A percentile compares a stretch with the other conserved stretches of the same genome.
These are phyloP conservation scores for Hypotaenidia philippensis DNA, from an alignment of 2,797 vertebrate genomes.

Conservation along the genomic window DNA sequence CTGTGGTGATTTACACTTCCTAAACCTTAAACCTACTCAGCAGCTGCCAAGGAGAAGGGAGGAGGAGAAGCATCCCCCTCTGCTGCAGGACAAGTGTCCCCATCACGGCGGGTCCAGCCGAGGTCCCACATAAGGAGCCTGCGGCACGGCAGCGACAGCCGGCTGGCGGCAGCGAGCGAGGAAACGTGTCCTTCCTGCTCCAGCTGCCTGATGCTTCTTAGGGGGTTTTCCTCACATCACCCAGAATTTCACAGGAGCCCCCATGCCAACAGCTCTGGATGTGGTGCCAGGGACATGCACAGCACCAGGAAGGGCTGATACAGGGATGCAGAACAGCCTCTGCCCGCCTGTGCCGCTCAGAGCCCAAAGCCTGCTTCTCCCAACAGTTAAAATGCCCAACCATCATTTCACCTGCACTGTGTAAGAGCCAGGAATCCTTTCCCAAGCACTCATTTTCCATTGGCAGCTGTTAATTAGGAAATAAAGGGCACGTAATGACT, in stretches of 20 bases:
- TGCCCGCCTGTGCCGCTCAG: not conserved
- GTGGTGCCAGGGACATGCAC: not conserved
- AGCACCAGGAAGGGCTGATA: fast-evolving
- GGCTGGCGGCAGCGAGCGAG: no score
- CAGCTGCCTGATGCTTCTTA: fast-evolving
- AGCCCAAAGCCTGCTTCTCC: not conserved
- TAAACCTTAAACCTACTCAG: not conserved
- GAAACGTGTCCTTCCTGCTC: not conserved
- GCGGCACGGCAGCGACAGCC: no score
- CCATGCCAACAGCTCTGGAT: no score
- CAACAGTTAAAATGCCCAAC: fast-evolving
- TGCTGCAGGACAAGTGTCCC: not conserved
- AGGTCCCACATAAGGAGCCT: no score
- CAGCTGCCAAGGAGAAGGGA: not conserved
- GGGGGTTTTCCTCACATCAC: fast-evolving
- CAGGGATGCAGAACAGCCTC: fast-evolving
- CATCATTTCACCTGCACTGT: not conserved
- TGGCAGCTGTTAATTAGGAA: not conserved
- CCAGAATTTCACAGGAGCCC: not conserved
- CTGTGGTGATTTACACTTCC: not conserved
- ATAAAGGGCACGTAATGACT: not conserved
- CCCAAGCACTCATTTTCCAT: not conserved
- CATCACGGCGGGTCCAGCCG: not conserved
- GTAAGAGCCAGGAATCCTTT: not conserved
- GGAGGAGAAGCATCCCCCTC: not conserved